Conservation (phyloP, 2,888 invertebrate genomes). For the Phytoseiulus persimilis region DNA sequence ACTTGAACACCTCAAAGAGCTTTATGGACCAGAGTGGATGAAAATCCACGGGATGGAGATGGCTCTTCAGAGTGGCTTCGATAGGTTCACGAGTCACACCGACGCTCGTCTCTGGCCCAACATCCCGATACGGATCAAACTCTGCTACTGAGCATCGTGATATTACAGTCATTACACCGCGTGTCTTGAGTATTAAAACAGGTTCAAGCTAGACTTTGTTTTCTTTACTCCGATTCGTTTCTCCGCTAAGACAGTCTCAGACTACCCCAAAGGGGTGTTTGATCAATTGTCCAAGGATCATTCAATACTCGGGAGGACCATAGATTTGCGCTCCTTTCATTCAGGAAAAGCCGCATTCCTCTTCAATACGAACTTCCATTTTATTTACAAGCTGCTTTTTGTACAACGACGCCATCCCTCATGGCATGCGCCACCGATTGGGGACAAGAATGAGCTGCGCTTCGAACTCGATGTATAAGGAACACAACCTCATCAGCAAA, state of each 20-base stretch:
- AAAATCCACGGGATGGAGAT: constrained; percentile 67
- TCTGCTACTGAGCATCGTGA: not conserved
- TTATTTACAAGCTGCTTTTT: not conserved
- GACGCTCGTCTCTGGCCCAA: constrained; percentile 66
- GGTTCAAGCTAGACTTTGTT: too few relatives aligned
- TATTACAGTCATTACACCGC: not conserved
- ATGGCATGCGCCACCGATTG: too few relatives aligned
- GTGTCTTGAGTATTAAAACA: not conserved
- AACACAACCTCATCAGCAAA: too few relatives aligned
- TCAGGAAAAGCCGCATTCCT: too few relatives aligned
- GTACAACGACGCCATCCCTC: not conserved
- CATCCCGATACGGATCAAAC: constrained; percentile 58
- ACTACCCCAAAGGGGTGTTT: too few relatives aligned
- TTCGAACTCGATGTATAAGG: too few relatives aligned
- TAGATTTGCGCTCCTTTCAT: too few relatives aligned
- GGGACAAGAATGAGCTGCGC: too few relatives aligned
- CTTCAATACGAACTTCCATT: not conserved
- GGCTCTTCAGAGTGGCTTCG: constrained; percentile 60
- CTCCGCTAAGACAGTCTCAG: too few relatives aligned
- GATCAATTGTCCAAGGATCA: too few relatives aligned
- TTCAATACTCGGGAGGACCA: too few relatives aligned
- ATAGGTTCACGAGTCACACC: constrained; percentile 57
- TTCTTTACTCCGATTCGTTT: too few relatives aligned
- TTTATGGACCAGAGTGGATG: constrained; percentile 62
- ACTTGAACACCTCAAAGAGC: constrained; percentile 48